A percentile compares a stretch with the other conserved stretches of the same genome.
These are phyloP conservation scores for Alosa alosa DNA, from an alignment of 2,113 vertebrate species.

Conservation along the genomic window DNA sequence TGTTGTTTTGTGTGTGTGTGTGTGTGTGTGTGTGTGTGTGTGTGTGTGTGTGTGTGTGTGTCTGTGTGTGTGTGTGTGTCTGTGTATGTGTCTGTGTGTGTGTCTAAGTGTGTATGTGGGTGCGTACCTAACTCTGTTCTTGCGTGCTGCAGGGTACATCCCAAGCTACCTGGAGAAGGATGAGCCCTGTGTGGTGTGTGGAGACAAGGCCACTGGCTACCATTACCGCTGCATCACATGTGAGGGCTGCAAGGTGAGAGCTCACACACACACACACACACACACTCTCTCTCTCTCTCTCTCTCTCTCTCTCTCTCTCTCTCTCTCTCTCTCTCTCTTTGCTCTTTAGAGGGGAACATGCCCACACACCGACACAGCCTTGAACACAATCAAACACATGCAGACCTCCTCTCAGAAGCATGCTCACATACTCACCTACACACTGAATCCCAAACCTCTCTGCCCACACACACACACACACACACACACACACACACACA, in stretches of 20 bases:
- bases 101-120: constrained; percentile 14
- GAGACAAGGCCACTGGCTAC: constrained; percentile 96
- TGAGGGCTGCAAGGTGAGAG: constrained; percentile 92
- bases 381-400: not conserved
- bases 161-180: constrained; percentile 99
- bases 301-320: not conserved
- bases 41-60: not conserved
- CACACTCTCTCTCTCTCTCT: constrained; percentile 13
- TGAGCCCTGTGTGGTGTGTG: constrained; percentile 97
- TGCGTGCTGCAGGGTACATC: constrained; percentile 84
- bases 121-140: not conserved
- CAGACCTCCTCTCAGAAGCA: not conserved
- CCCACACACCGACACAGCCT: not conserved
- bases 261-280: constrained; percentile 23
- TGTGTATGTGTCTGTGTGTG: constrained; percentile 18
- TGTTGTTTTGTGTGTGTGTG: not conserved
- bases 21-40: constrained; percentile 23
- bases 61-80: constrained; percentile 30
- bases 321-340: not conserved
- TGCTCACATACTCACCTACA: not conserved
- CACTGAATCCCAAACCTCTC: not conserved
- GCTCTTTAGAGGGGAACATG: not conserved
- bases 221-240: constrained; percentile 99
- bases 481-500: not conserved
- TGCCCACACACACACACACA: not conserved